phyloP scores from a whole-genome alignment of 2,797 vertebrate species.

The Manis crassicaudata region DNA sequence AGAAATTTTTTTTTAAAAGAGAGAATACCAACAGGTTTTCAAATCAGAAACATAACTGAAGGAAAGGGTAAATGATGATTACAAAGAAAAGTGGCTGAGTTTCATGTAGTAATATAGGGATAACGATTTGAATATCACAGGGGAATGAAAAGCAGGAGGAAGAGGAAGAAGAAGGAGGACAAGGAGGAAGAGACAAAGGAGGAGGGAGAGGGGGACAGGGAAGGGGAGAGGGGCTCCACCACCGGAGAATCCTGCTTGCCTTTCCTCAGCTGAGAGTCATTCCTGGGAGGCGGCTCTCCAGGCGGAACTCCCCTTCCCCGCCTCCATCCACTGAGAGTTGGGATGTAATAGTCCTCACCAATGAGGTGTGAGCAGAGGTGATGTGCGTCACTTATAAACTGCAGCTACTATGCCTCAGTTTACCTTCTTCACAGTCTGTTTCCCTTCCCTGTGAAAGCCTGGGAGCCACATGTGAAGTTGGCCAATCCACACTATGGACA shows the following conservation, averaged over 20 bases:
- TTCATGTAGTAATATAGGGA: background rate
- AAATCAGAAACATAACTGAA: background rate
- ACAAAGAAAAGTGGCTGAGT: background rate
- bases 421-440: background rate
- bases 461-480: background rate
- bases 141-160: background rate
- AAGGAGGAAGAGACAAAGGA: no score
- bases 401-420: background rate
- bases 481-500: background rate
- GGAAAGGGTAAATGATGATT: background rate
- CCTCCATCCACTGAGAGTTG: background rate
- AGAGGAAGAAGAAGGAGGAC: background rate
- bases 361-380: background rate
- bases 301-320: background rate
- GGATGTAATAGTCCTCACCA: background rate
- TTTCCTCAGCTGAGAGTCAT: background rate
- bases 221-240: background rate
- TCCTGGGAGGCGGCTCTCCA: background rate
- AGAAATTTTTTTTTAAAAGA: background rate
- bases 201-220: fast-evolving
- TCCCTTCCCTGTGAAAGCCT: background rate
- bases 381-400: background rate
- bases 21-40: background rate
- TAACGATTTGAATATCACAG: background rate
- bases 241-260: background rate